These are phyloP conservation scores for Drosophila rufa DNA, from an alignment of 1,140 invertebrate genomes.

Conservation along the genomic window DNA sequence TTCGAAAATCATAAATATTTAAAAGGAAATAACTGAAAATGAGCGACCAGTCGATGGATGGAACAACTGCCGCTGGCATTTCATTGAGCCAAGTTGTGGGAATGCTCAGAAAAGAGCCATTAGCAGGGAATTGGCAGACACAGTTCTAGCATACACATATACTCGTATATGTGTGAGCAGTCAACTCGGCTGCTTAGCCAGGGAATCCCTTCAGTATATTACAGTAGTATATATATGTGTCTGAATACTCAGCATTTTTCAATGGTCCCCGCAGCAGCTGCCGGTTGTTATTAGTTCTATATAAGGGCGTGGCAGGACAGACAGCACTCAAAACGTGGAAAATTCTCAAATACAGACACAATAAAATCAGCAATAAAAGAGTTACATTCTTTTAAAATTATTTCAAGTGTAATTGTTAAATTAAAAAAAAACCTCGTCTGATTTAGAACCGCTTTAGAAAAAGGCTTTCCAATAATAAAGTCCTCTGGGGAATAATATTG, in stretches of 20 bases:
- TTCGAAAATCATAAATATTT: constrained; percentile 80
- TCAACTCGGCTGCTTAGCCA: constrained; percentile 34
- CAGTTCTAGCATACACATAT: constrained; percentile 12
- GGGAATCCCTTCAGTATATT: constrained; percentile 18
- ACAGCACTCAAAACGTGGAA: neutral
- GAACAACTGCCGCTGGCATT: constrained; percentile 58
- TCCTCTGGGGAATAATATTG: no score
- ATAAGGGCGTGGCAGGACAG: constrained; percentile 52
- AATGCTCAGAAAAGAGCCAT: constrained; percentile 81
- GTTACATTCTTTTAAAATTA: no score
- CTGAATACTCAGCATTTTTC: constrained; percentile 77
- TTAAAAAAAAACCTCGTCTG: no score
- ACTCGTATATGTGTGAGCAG: neutral
- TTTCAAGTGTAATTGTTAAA: no score
- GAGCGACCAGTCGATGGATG: constrained; percentile 45
- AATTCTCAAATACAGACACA: neutral
- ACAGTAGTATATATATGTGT: constrained; percentile 25
- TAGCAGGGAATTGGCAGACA: constrained; percentile 78
- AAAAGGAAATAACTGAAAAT: constrained; percentile 70
- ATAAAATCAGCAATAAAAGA: neutral
- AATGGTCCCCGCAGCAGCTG: constrained; percentile 65
- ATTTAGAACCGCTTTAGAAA: no score
- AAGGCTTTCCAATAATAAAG: no score
- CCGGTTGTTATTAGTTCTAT: constrained; percentile 63
- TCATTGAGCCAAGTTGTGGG: constrained; percentile 62